These are phyloP conservation scores for Litoditis marina DNA, from an alignment of 2,888 invertebrate species.

Conservation along the genomic window DNA sequence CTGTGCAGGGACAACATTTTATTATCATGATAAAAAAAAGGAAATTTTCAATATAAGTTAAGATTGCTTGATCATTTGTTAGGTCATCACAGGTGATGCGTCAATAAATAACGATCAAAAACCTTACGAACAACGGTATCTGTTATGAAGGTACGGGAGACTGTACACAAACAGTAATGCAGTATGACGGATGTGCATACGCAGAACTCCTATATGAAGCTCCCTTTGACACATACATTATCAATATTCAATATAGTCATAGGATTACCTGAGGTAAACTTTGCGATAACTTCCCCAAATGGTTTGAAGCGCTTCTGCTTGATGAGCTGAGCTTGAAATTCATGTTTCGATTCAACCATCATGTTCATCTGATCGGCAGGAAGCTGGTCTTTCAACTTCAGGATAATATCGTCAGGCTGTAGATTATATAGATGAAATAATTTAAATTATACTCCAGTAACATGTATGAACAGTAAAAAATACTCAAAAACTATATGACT, in stretches of 20 bases:
- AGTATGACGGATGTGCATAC: too few species aligned
- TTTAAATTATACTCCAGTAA: background rate
- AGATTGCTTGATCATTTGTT: background rate
- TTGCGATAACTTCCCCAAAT: constrained; percentile 71
- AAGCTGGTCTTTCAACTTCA: constrained; percentile 32
- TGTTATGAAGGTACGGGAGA: too few species aligned
- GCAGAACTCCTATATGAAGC: too few species aligned
- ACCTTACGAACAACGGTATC: too few species aligned
- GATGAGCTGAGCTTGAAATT: constrained; percentile 18
- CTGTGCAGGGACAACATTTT: constrained; percentile 12
- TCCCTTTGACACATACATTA: too few species aligned
- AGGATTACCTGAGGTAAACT: constrained; percentile 26
- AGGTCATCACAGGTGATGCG: too few species aligned
- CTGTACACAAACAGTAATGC: too few species aligned
- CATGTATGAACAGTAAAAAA: too few species aligned
- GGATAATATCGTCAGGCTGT: constrained; percentile 51
- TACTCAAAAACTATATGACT: too few species aligned
- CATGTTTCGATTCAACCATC: constrained; percentile 24
- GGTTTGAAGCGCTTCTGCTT: constrained; percentile 70
- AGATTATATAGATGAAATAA: constrained; percentile 15
- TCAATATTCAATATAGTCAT: too few species aligned
- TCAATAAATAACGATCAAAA: too few species aligned
- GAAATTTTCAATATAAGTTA: background rate
- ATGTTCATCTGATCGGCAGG: constrained; percentile 41
- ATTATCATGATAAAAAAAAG: too few species aligned